Percentiles rank a stretch among this genome's conserved stretches.
phyloP scores from a whole-genome alignment of 2,888 invertebrate genomes.

The Mimachlamys varia region DNA sequence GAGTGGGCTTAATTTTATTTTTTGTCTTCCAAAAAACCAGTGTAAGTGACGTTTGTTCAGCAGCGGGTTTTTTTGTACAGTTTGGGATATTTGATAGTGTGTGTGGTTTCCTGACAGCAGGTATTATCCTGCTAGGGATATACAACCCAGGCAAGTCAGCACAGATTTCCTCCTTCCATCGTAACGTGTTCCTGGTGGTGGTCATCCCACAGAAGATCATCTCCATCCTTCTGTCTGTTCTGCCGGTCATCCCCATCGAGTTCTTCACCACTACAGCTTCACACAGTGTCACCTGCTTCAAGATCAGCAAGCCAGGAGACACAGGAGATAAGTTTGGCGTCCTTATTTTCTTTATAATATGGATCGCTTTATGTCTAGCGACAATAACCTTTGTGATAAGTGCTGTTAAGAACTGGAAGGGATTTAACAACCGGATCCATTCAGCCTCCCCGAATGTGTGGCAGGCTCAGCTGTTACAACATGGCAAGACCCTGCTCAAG shows the following conservation, averaged over 20 bases:
- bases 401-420: constrained; percentile 69
- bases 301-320: constrained; percentile 61
- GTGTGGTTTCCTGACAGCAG: constrained; percentile 64
- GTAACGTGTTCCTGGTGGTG: constrained; percentile 62
- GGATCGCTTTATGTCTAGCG: constrained; percentile 60
- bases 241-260: constrained; percentile 65
- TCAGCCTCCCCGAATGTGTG: constrained; percentile 72
- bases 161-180: constrained; percentile 66
- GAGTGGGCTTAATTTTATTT: constrained; percentile 62
- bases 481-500: constrained; percentile 65
- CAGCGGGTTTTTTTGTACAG: constrained; percentile 66
- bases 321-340: constrained; percentile 66
- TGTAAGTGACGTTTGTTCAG: constrained; percentile 53
- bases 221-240: constrained; percentile 60
- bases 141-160: constrained; percentile 73
- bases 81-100: constrained; percentile 68
- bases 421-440: constrained; percentile 69
- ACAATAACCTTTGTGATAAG: constrained; percentile 61
- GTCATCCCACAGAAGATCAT: constrained; percentile 67
- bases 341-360: constrained; percentile 62
- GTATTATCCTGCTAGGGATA: constrained; percentile 66
- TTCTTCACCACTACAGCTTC: constrained; percentile 57
- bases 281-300: constrained; percentile 66
- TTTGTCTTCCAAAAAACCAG: constrained; percentile 55
- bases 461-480: constrained; percentile 69